A percentile compares a stretch with the other conserved stretches of the same genome.
phyloP scores from a whole-genome alignment of 2,888 invertebrate genomes.

The Ophion obscuratus region DNA sequence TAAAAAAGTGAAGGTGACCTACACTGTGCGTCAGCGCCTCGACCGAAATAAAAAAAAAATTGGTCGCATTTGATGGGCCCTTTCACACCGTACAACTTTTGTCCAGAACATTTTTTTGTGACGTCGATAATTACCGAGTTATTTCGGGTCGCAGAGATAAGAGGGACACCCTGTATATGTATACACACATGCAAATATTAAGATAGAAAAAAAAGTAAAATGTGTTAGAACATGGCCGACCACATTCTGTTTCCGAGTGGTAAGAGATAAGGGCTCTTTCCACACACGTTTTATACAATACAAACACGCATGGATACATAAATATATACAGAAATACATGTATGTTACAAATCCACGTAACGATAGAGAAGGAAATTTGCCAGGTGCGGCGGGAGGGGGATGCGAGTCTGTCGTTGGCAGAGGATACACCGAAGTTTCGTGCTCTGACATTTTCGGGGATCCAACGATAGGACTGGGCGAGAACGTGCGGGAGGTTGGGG shows the following conservation, averaged over 20 bases:
- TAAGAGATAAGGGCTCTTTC: conserved; percentile 38
- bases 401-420: conserved; percentile 58
- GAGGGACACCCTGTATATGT: neutral
- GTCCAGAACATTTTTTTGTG: too few relatives aligned
- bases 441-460: conserved; percentile 60
- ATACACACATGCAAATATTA: neutral
- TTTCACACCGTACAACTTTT: too few relatives aligned
- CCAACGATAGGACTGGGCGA: neutral
- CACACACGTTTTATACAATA: conserved; percentile 16
- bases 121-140: too few relatives aligned
- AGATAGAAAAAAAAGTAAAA: neutral
- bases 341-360: neutral
- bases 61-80: too few relatives aligned
- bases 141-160: too few relatives aligned
- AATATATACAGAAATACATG: neutral
- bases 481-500: neutral
- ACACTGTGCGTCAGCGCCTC: too few relatives aligned
- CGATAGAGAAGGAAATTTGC: conserved; percentile 22
- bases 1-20: too few relatives aligned
- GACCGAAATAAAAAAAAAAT: too few relatives aligned
- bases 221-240: conserved; percentile 17
- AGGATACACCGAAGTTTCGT: conserved; percentile 56
- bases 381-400: neutral
- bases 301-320: neutral
- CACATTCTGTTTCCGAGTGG: conserved; percentile 47